These are phyloP conservation scores for Nasua narica DNA, from an alignment of 2,797 vertebrate genomes.

Conservation along the genomic window DNA sequence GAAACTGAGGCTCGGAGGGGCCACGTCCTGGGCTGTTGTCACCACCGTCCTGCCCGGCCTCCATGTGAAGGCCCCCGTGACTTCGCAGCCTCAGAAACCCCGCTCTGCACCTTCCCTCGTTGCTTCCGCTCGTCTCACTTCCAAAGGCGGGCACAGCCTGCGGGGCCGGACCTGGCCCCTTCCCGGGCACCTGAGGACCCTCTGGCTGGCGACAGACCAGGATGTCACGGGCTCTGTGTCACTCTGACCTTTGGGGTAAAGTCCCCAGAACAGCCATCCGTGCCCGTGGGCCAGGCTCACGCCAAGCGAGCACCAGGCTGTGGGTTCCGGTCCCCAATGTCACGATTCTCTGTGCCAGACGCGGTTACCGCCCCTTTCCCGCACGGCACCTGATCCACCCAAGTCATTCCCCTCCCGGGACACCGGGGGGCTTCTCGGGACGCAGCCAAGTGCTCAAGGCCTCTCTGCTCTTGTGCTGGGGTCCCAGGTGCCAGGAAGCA, in stretches of 20 bases:
- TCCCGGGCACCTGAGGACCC: background rate
- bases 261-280: background rate
- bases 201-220: background rate
- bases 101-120: rapidly evolving
- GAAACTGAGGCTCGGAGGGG: background rate
- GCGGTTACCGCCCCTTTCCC: too few species aligned
- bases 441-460: rapidly evolving
- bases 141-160: background rate
- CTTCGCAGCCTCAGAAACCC: rapidly evolving
- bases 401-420: background rate
- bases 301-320: rapidly evolving
- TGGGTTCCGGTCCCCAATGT: background rate
- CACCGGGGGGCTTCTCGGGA: background rate
- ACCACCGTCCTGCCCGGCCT: background rate
- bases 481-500: background rate
- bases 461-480: background rate
- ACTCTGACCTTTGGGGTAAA: background rate
- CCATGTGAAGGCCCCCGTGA: rapidly evolving
- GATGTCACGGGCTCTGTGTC: rapidly evolving
- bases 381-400: background rate
- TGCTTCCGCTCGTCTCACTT: too few species aligned
- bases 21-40: background rate
- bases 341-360: background rate
- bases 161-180: background rate
- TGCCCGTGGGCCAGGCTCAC: rapidly evolving